phyloP scores from a whole-genome alignment of 2,888 invertebrate genomes.

The Priocnemis perturbator region DNA sequence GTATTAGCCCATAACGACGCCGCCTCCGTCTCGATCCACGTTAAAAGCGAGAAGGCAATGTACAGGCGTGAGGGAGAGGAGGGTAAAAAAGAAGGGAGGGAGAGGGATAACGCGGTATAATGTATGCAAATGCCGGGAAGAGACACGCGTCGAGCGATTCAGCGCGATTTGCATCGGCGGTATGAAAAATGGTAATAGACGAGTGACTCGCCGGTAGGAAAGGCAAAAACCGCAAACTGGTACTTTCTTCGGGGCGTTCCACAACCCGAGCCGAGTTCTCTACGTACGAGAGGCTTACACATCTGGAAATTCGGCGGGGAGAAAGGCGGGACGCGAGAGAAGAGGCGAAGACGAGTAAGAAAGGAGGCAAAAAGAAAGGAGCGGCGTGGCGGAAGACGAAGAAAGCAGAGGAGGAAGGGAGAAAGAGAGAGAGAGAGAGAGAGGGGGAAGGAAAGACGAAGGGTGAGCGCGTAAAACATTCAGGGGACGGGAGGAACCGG shows the following conservation, averaged over 20 bases:
- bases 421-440: conserved; percentile 24
- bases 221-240: conserved; percentile 27
- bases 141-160: conserved; percentile 39
- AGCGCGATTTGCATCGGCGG: conserved; percentile 38
- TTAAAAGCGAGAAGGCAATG: background rate
- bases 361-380: conserved; percentile 20
- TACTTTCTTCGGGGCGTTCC: too few species aligned
- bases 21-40: too few species aligned
- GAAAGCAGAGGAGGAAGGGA: conserved; percentile 23
- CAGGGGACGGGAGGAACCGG: conserved; percentile 61
- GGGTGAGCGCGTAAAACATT: conserved; percentile 66
- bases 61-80: background rate
- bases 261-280: too few species aligned
- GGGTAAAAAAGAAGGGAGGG: conserved; percentile 14
- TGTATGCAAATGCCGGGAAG: conserved; percentile 37
- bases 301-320: conserved; percentile 32
- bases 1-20: too few species aligned
- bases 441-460: conserved; percentile 20
- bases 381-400: conserved; percentile 34
- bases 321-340: background rate
- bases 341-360: conserved; percentile 16
- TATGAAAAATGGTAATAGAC: conserved; percentile 50
- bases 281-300: conserved; percentile 37
- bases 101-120: conserved; percentile 27
- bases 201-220: conserved; percentile 16